Evolutionary conservation across 2,797 vertebrate genomes (phyloP).

Genomic region (Halcyon badia): DNA sequence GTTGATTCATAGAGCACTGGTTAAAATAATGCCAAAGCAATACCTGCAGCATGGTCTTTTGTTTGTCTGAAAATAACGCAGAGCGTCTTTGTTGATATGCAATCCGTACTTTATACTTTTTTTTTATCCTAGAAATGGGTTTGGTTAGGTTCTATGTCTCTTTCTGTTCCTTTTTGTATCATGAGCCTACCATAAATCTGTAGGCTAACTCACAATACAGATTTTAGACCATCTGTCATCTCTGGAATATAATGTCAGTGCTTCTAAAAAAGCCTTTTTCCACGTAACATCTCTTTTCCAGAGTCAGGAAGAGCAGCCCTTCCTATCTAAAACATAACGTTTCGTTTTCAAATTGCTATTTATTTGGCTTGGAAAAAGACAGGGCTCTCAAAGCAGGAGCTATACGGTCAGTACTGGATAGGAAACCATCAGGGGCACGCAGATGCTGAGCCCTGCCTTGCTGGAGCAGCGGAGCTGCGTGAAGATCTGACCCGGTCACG

Average conservation of each 20-base stretch:
- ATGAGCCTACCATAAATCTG: slow-evolving; percentile 14
- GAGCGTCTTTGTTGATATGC: neutral
- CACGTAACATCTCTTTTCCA: slow-evolving; percentile 4
- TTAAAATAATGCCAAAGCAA: slow-evolving; percentile 8
- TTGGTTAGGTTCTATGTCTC: neutral
- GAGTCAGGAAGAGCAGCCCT: slow-evolving; percentile 11
- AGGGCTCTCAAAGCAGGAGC: neutral
- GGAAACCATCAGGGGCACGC: neutral
- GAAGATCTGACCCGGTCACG: neutral
- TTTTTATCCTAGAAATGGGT: neutral
- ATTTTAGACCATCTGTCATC: slow-evolving; percentile 53
- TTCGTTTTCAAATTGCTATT: neutral
- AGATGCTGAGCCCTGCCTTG: neutral
- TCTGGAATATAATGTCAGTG: slow-evolving; percentile 37
- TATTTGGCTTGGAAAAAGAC: neutral
- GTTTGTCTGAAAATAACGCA: neutral
- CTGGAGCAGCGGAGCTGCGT: neutral
- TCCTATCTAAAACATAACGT: neutral
- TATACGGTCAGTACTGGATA: fast-evolving
- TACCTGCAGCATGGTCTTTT: neutral
- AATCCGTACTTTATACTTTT: neutral
- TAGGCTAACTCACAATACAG: slow-evolving; percentile 27
- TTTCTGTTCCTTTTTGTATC: slow-evolving; percentile 2
- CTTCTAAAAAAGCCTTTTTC: slow-evolving; percentile 42
- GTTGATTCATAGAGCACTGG: neutral